Evolutionary conservation across 2,888 invertebrate species (phyloP).

Genomic region (Ommatoiulus sabulosus): DNA sequence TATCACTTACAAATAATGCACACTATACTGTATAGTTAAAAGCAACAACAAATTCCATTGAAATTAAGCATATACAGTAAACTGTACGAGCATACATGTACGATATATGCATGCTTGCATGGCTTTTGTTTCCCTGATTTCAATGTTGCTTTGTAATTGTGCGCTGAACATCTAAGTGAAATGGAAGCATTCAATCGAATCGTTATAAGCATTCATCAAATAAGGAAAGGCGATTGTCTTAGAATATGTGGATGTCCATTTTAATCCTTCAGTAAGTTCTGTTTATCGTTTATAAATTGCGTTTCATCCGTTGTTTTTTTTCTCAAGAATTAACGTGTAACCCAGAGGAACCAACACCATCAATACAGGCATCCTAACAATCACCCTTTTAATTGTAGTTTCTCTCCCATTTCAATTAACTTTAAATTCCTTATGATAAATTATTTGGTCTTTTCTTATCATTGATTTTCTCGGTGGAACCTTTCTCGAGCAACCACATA

Average conservation of each 20-base stretch:
- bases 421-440: not conserved
- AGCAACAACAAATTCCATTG: not conserved
- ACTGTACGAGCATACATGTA: not conserved
- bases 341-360: not conserved
- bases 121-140: slow-evolving; percentile 21
- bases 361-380: not conserved
- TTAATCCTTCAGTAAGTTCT: slow-evolving; percentile 15
- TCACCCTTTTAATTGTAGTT: not conserved
- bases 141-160: not conserved
- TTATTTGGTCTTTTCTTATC: not conserved
- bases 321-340: not conserved
- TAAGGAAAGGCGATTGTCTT: slow-evolving; percentile 14
- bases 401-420: slow-evolving; percentile 5
- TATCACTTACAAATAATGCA: no score
- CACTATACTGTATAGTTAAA: not conserved
- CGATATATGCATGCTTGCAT: not conserved
- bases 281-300: not conserved
- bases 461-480: slow-evolving; percentile 7
- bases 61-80: not conserved
- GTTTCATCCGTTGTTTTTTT: not conserved
- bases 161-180: not conserved
- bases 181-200: slow-evolving; percentile 15
- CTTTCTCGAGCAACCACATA: not conserved
- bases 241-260: not conserved
- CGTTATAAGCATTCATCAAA: not conserved